A percentile compares a stretch with the other conserved stretches of the same genome.
Evolutionary conservation across 2,113 vertebrate species (phyloP).

Genomic region (Trochalopteron elliotii): DNA sequence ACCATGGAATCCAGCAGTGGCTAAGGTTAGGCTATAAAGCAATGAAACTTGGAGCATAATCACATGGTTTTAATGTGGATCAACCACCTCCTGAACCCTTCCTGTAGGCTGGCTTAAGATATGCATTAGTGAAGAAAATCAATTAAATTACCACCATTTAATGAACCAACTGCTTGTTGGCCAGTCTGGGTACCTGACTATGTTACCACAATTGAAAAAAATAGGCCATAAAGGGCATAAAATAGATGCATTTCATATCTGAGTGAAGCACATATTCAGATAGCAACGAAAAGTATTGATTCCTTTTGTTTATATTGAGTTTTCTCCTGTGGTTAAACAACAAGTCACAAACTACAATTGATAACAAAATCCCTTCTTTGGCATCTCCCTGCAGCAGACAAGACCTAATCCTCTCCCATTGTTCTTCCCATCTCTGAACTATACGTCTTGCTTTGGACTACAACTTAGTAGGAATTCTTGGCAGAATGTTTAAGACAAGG

Average conservation of each 20-base stretch:
- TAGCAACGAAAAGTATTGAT: background rate
- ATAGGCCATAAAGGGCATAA: background rate
- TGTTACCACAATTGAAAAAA: background rate
- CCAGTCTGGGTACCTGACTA: background rate
- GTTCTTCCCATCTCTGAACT: background rate
- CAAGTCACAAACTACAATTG: background rate
- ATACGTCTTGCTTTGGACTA: rapidly evolving
- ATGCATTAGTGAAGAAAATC: slow-evolving; percentile 31
- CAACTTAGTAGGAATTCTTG: background rate
- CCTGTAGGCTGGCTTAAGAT: slow-evolving; percentile 14
- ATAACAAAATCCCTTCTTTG: background rate
- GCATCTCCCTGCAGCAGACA: background rate
- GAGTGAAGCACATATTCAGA: background rate
- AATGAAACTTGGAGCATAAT: background rate
- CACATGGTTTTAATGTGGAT: background rate
- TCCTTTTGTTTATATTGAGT: background rate
- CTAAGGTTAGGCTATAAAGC: background rate
- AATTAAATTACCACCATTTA: slow-evolving; percentile 20
- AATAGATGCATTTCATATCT: background rate
- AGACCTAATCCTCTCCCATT: background rate
- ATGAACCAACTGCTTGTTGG: background rate
- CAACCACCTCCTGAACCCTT: background rate
- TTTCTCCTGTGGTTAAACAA: background rate
- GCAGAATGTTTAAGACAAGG: background rate
- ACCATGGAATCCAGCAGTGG: background rate